Evolutionary conservation across 2,888 invertebrate genomes (phyloP), one percentile per base, ranked within the genome.

Genomic region (Ophonus ardosiacus): DNA sequence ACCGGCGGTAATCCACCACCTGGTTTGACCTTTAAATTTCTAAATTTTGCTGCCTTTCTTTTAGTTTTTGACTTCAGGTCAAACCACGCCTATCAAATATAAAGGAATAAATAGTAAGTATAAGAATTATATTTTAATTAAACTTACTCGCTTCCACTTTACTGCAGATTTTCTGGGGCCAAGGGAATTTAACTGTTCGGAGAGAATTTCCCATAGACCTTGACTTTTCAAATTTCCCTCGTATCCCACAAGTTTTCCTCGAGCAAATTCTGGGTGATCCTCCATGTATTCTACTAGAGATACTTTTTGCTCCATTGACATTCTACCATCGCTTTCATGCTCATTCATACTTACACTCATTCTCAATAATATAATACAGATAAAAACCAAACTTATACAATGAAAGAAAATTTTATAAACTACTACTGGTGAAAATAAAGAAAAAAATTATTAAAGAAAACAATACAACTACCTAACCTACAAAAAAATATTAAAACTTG

Each of bases 91-190:
- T 63, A 21, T 63, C 18, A 63, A 63, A 21, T n/a, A 8, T 17
- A 63, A 7, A 24, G 8, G 7, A 21, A 17, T 63, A 21, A 17
- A 7, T 17, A 18, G 6, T 18, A 63, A 0, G 4, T 21, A 63
- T 17, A 18, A 10, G 10, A 18, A 18, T 21, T 63, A 0, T 63
- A 8, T 18, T 17, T 63, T 10, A 63, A 63, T 63, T 7, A 18
- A 63, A 63, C 61, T 63, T 63, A 63, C 61, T 63, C 61, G n/a
- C 13, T 63, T 63, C 61, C 61, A 63, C 10, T 63, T 63, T 1
- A 21, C 24, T 13, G 61, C 61, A 21, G 61, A 63, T 21, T 63
- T 63, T 1, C 21, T 63, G 7, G 61, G 61, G 8, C 61, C 61
- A 21, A 7, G 21, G 18, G 13, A 7, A 63, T 63, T 63, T 63